Evolutionary conservation across 1,140 invertebrate species (phyloP).

Genomic region (Harlomillsia oculata): DNA sequence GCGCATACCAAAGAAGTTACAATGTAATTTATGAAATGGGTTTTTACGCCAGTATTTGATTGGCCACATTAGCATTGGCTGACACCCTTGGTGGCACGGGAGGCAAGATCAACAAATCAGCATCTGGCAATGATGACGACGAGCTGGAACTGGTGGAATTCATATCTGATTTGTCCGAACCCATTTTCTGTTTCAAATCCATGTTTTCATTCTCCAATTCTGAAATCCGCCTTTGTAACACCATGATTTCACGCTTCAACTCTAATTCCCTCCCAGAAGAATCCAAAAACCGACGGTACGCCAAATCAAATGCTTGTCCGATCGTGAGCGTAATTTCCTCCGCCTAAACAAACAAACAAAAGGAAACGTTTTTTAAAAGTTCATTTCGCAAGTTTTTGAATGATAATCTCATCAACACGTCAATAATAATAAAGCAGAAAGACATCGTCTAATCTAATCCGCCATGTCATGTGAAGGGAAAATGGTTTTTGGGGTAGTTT

Average conservation of each 20-base stretch:
- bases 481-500: too few relatives aligned
- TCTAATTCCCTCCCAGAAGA: slow-evolving; percentile 65
- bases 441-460: too few relatives aligned
- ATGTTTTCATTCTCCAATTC: slow-evolving; percentile 61
- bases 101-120: slow-evolving; percentile 35
- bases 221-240: slow-evolving; percentile 62
- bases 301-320: slow-evolving; percentile 92
- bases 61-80: slow-evolving; percentile 38
- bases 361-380: too few relatives aligned
- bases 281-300: slow-evolving; percentile 73
- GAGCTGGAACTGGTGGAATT: slow-evolving; percentile 42
- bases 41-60: slow-evolving; percentile 26
- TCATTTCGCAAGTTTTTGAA: too few relatives aligned
- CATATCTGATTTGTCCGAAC: slow-evolving; percentile 24
- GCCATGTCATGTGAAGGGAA: too few relatives aligned
- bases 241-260: slow-evolving; percentile 56
- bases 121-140: slow-evolving; percentile 12
- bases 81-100: slow-evolving; percentile 56
- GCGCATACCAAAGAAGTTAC: slow-evolving; percentile 36
- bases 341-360: slow-evolving; percentile 46
- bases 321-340: slow-evolving; percentile 95
- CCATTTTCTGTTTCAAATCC: slow-evolving; percentile 54
- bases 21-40: slow-evolving; percentile 1
- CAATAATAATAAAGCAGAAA: too few relatives aligned
- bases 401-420: too few relatives aligned